These are phyloP conservation scores for Gila orcuttii DNA, from an alignment of 2,113 vertebrate species.

Conservation along the genomic window DNA sequence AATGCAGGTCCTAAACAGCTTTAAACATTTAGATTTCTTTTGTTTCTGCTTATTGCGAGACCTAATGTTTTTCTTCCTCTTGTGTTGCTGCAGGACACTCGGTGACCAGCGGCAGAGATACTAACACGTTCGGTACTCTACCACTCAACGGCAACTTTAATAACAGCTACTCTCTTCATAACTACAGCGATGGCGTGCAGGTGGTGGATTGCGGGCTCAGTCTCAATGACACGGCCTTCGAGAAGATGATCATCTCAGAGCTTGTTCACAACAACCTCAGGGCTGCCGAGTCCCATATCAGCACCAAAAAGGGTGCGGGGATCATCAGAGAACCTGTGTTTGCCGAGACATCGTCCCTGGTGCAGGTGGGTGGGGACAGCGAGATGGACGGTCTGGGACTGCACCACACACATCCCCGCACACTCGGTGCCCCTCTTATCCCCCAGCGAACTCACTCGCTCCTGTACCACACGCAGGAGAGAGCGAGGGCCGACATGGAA, in stretches of 20 bases:
- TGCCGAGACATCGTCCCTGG: constrained; percentile 90
- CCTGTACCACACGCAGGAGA: constrained; percentile 98
- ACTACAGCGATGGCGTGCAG: constrained; percentile 91
- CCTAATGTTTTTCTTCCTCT: constrained; percentile 64
- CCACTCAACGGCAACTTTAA: constrained; percentile 99
- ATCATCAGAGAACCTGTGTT: constrained; percentile 90
- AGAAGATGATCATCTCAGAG: constrained; percentile 99
- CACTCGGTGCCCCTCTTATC: constrained; percentile 95
- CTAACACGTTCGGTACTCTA: constrained; percentile 99
- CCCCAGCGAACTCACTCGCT: constrained; percentile 99
- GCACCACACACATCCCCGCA: constrained; percentile 79
- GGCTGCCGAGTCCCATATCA: constrained; percentile 84
- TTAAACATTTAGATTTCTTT: constrained; percentile 78
- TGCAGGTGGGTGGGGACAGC: constrained; percentile 81
- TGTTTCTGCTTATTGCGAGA: background rate
- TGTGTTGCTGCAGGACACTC: constrained; percentile 92
- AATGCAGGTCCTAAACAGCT: constrained; percentile 90
- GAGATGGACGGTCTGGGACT: constrained; percentile 82
- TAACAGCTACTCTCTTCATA: constrained; percentile 98
- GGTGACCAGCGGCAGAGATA: constrained; percentile 99
- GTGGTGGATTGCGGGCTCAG: constrained; percentile 97
- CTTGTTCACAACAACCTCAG: constrained; percentile 99
- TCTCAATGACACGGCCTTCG: constrained; percentile 97
- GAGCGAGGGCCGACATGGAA: constrained; percentile 86
- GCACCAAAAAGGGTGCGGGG: constrained; percentile 85